Conservation (phyloP, 2,113 vertebrate genomes). For the Colistium nudipinnis region DNA sequence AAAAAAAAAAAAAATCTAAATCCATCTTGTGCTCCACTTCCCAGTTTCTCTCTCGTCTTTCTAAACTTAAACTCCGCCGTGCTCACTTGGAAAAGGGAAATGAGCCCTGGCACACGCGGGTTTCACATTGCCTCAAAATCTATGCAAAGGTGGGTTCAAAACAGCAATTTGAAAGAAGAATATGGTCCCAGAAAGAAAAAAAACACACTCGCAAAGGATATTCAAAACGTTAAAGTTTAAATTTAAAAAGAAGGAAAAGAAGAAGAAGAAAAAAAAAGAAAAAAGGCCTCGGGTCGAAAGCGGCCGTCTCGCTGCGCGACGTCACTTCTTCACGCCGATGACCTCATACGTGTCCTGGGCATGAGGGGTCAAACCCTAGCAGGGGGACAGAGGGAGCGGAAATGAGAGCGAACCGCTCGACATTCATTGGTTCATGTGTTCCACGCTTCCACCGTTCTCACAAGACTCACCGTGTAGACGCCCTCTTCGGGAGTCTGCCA, state of each 20-base stretch:
- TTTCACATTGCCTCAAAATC: neutral
- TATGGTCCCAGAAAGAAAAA: too few relatives aligned
- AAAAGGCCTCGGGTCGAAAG: neutral
- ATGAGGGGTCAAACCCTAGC: conserved; percentile 73
- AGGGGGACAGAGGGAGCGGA: neutral
- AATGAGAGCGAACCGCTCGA: too few relatives aligned
- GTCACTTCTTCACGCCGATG: conserved; percentile 72
- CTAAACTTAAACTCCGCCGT: conserved; percentile 4
- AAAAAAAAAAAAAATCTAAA: too few relatives aligned
- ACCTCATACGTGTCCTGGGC: conserved; percentile 77
- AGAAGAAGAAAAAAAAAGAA: neutral
- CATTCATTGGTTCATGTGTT: neutral
- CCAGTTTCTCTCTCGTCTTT: conserved; percentile 2
- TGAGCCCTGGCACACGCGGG: neutral
- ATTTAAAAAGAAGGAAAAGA: conserved; percentile 3
- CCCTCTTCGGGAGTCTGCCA: conserved; percentile 49
- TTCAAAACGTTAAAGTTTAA: conserved; percentile 10
- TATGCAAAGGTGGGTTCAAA: neutral
- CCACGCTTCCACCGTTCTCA: neutral
- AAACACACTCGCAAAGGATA: too few relatives aligned
- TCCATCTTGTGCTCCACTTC: conserved; percentile 23
- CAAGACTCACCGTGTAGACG: conserved; percentile 65
- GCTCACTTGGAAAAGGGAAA: conserved; percentile 20
- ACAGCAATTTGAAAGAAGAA: too few relatives aligned
- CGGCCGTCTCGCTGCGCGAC: accelerated